A percentile compares a stretch with the other conserved stretches of the same genome.
These are phyloP conservation scores for Epinotia ramella DNA, from an alignment of 2,888 invertebrate genomes.

Conservation along the genomic window DNA sequence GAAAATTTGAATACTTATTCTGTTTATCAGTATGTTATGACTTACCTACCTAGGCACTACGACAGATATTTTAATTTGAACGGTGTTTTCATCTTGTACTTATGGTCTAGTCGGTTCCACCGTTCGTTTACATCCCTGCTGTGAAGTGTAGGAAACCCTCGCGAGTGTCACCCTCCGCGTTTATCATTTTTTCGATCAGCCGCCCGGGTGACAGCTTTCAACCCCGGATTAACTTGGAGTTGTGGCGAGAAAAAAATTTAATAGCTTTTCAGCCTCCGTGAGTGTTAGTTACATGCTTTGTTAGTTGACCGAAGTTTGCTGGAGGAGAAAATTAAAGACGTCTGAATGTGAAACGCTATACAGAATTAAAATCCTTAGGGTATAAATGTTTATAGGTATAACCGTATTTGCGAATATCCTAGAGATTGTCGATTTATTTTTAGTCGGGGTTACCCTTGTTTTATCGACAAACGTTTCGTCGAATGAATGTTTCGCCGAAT, in stretches of 20 bases:
- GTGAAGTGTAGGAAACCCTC: constrained; percentile 29
- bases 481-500: too few species aligned
- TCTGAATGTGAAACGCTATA: neutral
- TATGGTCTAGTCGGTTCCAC: neutral
- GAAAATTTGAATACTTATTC: neutral
- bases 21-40: neutral
- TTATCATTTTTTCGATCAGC: constrained; percentile 73
- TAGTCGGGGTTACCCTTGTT: too few species aligned
- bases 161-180: constrained; percentile 60
- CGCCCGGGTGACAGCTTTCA: constrained; percentile 70
- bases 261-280: constrained; percentile 66
- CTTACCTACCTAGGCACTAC: neutral
- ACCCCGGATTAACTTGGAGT: constrained; percentile 73
- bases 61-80: neutral
- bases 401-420: too few species aligned
- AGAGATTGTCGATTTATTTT: too few species aligned
- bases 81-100: neutral
- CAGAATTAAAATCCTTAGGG: constrained; percentile 2
- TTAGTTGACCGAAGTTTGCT: constrained; percentile 34
- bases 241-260: constrained; percentile 70
- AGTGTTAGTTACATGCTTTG: constrained; percentile 53
- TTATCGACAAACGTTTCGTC: too few species aligned
- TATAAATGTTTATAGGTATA: too few species aligned
- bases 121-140: constrained; percentile 20
- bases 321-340: constrained; percentile 37